Evolutionary conservation across 2,113 vertebrate genomes (phyloP).

Genomic region (Mesocricetus auratus): DNA sequence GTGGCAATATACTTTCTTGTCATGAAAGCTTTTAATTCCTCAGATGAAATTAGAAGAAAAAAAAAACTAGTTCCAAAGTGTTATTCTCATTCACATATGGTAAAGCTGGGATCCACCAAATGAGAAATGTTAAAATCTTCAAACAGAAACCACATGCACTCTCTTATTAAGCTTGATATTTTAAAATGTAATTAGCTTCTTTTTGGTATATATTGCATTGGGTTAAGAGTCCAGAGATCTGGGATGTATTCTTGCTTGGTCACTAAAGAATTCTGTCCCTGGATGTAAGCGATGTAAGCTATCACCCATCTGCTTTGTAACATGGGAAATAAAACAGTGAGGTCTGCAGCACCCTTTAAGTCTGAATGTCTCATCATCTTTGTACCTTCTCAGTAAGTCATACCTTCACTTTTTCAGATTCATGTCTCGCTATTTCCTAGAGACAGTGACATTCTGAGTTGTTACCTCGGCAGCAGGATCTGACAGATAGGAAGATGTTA

Average conservation of each 20-base stretch:
- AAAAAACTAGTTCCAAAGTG: slow-evolving; percentile 19
- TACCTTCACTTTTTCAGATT: neutral
- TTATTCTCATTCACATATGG: slow-evolving; percentile 19
- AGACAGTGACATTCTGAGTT: neutral
- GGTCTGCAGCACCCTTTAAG: neutral
- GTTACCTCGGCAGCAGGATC: neutral
- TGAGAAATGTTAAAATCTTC: slow-evolving; percentile 50
- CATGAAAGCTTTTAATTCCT: slow-evolving; percentile 9
- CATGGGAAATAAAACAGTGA: neutral
- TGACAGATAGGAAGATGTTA: neutral
- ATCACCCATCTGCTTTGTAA: neutral
- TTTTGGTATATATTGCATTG: neutral
- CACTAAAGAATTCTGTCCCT: neutral
- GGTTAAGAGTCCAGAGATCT: neutral
- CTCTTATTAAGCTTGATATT: slow-evolving; percentile 41
- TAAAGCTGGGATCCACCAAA: slow-evolving; percentile 29
- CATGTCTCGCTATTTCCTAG: neutral
- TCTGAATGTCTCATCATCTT: neutral
- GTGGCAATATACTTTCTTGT: neutral
- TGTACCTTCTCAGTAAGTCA: neutral
- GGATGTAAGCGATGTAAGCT: neutral
- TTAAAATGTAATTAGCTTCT: slow-evolving; percentile 34
- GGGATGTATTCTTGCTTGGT: neutral
- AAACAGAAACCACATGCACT: slow-evolving; percentile 35
- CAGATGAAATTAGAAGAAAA: slow-evolving; percentile 27